Conservation (phyloP, 2,888 invertebrate species). For the Nesidiocoris tenuis region DNA sequence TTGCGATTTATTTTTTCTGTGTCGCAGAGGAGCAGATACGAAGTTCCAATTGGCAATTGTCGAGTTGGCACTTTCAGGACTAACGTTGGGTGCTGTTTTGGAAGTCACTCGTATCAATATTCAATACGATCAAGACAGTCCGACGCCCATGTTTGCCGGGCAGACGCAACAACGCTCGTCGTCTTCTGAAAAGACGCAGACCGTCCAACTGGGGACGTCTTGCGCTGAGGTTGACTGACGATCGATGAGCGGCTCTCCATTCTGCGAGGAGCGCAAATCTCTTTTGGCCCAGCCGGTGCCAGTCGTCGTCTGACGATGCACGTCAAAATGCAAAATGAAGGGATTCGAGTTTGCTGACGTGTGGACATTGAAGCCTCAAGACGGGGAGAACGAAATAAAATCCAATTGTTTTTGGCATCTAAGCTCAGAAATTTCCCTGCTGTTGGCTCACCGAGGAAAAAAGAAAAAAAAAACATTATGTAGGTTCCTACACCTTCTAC, state of each 20-base stretch:
- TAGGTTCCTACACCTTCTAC: too few species aligned
- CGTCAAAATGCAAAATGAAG: too few species aligned
- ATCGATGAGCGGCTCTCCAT: conserved; percentile 16
- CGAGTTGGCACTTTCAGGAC: conserved; percentile 49
- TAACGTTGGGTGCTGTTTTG: conserved; percentile 50
- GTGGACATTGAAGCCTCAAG: background rate
- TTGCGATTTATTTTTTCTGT: too few species aligned
- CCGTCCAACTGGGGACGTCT: conserved; percentile 27
- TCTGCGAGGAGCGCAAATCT: conserved; percentile 13
- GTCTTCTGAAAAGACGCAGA: conserved; percentile 27
- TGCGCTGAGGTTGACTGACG: conserved; percentile 25
- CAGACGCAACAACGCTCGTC: conserved; percentile 24
- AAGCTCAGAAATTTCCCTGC: too few species aligned
- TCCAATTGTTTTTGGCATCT: too few species aligned
- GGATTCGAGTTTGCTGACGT: background rate
- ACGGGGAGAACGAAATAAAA: background rate
- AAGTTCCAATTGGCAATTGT: conserved; percentile 50
- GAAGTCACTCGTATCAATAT: conserved; percentile 51
- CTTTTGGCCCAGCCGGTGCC: background rate
- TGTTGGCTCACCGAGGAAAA: too few species aligned
- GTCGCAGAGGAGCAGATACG: conserved; percentile 48
- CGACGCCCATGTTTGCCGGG: background rate
- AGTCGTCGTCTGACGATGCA: background rate
- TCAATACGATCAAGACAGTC: conserved; percentile 53
- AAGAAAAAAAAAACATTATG: too few species aligned